phyloP scores from a whole-genome alignment of 2,888 invertebrate species.

The Amphiduros pacificus region DNA sequence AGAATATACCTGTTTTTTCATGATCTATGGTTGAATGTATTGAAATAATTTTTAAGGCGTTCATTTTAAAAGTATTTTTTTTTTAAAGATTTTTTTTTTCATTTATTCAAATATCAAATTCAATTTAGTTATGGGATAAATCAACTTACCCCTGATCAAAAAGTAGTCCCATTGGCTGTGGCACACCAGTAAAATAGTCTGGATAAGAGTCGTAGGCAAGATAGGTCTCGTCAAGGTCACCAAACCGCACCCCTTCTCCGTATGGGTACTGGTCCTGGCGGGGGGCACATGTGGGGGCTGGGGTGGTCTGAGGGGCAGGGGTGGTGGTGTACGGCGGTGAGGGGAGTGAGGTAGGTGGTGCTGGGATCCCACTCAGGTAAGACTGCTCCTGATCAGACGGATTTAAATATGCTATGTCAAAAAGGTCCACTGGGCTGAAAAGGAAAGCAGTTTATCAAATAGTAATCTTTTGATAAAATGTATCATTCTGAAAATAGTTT shows the following conservation, averaged over 20 bases:
- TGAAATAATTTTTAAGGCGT: too few relatives aligned
- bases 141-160: too few relatives aligned
- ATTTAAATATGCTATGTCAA: slow-evolving; percentile 2
- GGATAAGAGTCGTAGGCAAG: slow-evolving; percentile 9
- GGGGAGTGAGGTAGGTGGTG: slow-evolving; percentile 20
- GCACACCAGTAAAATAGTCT: neutral
- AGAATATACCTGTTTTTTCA: too few relatives aligned
- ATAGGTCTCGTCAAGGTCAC: slow-evolving; percentile 24
- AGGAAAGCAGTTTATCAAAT: slow-evolving; percentile 5
- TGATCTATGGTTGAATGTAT: too few relatives aligned
- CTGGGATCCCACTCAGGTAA: slow-evolving; percentile 31
- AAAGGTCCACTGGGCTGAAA: slow-evolving; percentile 20
- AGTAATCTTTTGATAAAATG: too few relatives aligned
- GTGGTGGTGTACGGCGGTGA: slow-evolving; percentile 31
- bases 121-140: too few relatives aligned
- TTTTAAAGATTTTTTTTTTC: too few relatives aligned
- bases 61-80: too few relatives aligned
- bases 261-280: slow-evolving; percentile 1
- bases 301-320: slow-evolving; percentile 24
- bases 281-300: slow-evolving; percentile 13
- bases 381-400: slow-evolving; percentile 8
- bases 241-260: slow-evolving; percentile 21
- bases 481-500: too few relatives aligned
- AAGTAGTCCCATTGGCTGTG: too few relatives aligned
- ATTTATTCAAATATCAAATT: too few relatives aligned